Percentiles rank a stretch among this genome's conserved stretches.
Conservation (phyloP, 2,888 invertebrate genomes). For the Heliconius sara region DNA sequence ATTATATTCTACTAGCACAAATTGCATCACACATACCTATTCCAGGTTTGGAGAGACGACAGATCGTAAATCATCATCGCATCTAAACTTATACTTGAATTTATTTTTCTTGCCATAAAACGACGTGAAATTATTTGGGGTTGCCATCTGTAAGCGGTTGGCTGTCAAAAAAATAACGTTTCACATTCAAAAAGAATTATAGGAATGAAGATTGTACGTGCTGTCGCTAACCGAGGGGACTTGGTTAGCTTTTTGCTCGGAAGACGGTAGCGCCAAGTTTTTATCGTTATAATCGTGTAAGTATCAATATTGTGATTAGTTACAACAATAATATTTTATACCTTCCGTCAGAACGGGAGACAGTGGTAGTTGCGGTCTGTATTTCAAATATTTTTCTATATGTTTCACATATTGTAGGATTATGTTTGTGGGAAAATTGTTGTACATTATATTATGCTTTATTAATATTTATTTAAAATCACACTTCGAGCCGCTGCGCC, state of each 20-base stretch:
- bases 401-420: not conserved
- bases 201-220: conserved; percentile 70
- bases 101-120: conserved; percentile 54
- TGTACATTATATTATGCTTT: not conserved
- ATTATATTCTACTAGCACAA: not conserved
- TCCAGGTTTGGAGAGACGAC: not conserved
- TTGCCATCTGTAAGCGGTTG: conserved; percentile 55
- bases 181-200: conserved; percentile 78
- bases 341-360: conserved; percentile 29
- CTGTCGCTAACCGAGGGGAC: conserved; percentile 50
- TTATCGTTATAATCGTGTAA: conserved; percentile 17
- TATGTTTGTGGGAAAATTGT: not conserved
- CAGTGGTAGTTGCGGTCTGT: not conserved
- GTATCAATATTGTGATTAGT: conserved; percentile 34
- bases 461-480: not conserved
- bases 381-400: conserved; percentile 12
- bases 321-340: conserved; percentile 40
- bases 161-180: conserved; percentile 80
- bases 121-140: conserved; percentile 63
- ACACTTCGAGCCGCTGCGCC: too few species aligned
- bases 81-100: conserved; percentile 36
- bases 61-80: conserved; percentile 25
- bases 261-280: conserved; percentile 29
- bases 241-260: conserved; percentile 47
- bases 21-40: not conserved